phyloP scores from a whole-genome alignment of 2,113 vertebrate species.

The Syngnathus floridae region DNA sequence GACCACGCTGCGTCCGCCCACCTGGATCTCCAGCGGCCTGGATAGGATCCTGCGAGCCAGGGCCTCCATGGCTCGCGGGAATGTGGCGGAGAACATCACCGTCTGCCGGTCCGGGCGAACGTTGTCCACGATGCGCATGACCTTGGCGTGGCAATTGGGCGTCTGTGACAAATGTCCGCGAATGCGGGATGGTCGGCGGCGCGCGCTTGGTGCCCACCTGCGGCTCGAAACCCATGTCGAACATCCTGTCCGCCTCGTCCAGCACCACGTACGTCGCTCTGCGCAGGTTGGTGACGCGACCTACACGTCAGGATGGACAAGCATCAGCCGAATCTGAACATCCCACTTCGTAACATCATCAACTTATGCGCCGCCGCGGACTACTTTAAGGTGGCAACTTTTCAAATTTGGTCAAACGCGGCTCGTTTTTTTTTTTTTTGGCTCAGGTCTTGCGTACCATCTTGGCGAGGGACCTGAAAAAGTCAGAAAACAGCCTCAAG shows the following conservation, averaged over 20 bases:
- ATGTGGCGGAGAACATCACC: conserved; percentile 98
- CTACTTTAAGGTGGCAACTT: conserved; percentile 18
- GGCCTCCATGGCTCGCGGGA: conserved; percentile 96
- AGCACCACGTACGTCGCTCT: conserved; percentile 91
- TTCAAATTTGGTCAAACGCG: neutral
- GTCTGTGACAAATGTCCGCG: neutral
- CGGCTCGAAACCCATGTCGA: conserved; percentile 98
- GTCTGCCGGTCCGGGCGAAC: conserved; percentile 95
- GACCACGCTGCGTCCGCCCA: conserved; percentile 93
- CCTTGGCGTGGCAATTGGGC: conserved; percentile 61
- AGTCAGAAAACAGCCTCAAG: conserved; percentile 96
- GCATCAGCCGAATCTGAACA: conserved; percentile 11
- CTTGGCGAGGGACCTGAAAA: conserved; percentile 91
- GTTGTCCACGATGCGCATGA: conserved; percentile 98
- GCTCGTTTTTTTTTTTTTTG: neutral
- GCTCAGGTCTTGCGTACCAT: conserved; percentile 94
- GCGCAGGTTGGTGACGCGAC: conserved; percentile 94
- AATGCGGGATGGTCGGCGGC: neutral
- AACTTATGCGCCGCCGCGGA: neutral
- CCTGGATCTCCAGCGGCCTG: conserved; percentile 94
- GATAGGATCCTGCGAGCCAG: conserved; percentile 88
- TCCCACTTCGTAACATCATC: neutral
- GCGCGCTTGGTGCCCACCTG: conserved; percentile 72
- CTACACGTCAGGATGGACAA: conserved; percentile 59
- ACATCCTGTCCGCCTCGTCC: conserved; percentile 98